Conservation (phyloP, 2,888 invertebrate species). For the Megaustenia siamemsis region DNA sequence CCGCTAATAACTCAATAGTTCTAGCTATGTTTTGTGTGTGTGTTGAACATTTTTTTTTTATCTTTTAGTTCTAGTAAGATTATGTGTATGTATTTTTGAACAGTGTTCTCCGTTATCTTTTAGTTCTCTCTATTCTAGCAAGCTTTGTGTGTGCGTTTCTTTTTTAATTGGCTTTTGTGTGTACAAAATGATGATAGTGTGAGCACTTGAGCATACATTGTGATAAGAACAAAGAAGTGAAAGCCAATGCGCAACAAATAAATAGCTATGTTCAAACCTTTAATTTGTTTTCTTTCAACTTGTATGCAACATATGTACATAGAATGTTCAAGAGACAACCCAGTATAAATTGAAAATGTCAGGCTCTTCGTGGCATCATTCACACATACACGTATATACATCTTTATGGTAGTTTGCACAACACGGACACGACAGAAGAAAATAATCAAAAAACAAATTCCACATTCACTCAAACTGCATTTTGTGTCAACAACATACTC, state of each 20-base stretch:
- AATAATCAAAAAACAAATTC: not conserved
- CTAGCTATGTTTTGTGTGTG: too few species aligned
- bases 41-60: too few species aligned
- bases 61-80: too few species aligned
- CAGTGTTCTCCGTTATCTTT: too few species aligned
- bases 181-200: too few species aligned
- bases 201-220: too few species aligned
- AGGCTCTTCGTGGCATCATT: not conserved
- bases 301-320: conserved; percentile 44
- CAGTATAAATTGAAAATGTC: not conserved
- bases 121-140: too few species aligned
- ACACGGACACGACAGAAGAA: not conserved
- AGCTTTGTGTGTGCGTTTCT: too few species aligned
- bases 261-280: conserved; percentile 9
- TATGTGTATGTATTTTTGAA: too few species aligned
- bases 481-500: not conserved
- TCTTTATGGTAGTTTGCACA: not conserved
- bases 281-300: conserved; percentile 29
- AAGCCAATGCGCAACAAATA: not conserved
- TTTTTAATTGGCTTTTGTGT: too few species aligned
- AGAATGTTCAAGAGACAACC: conserved; percentile 26
- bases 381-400: not conserved
- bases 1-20: too few species aligned
- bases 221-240: too few species aligned
- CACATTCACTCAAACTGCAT: not conserved